phyloP scores from a whole-genome alignment of 1,140 invertebrate genomes.

The Tetragonula clypearis region DNA sequence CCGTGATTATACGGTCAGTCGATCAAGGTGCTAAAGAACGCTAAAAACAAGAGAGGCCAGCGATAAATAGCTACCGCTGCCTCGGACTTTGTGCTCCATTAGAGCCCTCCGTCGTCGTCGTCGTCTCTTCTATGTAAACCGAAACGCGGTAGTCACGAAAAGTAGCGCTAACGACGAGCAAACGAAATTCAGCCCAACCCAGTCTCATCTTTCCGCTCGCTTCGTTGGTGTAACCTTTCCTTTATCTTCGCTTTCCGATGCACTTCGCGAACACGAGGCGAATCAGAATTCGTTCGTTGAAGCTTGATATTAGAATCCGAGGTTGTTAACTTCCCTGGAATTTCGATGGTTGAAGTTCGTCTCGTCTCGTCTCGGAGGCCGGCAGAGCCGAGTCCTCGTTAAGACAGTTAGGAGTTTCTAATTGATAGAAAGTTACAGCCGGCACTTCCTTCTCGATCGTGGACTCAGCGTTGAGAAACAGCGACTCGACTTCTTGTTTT shows the following conservation, averaged over 20 bases:
- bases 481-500: no score
- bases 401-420: neutral
- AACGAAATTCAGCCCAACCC: conserved; percentile 41
- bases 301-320: neutral
- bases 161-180: conserved; percentile 53
- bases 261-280: neutral
- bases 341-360: neutral
- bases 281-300: neutral
- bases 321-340: neutral
- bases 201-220: no score
- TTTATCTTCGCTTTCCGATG: neutral
- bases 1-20: conserved; percentile 67
- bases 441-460: neutral
- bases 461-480: neutral
- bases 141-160: conserved; percentile 21
- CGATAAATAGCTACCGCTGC: conserved; percentile 56
- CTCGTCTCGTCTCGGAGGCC: neutral
- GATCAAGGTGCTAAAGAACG: conserved; percentile 66
- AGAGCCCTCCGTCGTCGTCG: conserved; percentile 42
- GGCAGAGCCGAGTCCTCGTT: neutral
- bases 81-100: conserved; percentile 57
- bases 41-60: conserved; percentile 64
- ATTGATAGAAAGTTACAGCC: neutral
- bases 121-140: conserved; percentile 54
- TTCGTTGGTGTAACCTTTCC: no score